Evolutionary conservation across 2,888 invertebrate species (phyloP).

Genomic region (Steinernema carpocapsae): DNA sequence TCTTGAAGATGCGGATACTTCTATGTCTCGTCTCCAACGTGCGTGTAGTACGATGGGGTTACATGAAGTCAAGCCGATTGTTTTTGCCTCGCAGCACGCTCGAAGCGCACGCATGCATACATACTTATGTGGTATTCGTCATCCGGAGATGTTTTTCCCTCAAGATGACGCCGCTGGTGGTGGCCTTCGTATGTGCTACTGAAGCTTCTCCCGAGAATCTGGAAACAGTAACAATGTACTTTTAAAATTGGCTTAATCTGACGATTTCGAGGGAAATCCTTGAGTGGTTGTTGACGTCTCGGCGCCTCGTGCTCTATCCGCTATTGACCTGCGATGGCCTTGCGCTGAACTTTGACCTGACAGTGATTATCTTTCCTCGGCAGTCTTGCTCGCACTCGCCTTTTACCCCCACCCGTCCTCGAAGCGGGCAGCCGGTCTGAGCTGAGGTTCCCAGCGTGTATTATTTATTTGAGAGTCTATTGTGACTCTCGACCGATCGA

Average conservation of each 20-base stretch:
- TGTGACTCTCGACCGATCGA: conserved; percentile 33
- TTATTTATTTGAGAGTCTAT: conserved; percentile 35
- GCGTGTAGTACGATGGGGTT: conserved; percentile 28
- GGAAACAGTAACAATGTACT: conserved; percentile 18
- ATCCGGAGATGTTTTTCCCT: conserved; percentile 28
- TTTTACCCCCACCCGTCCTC: conserved; percentile 23
- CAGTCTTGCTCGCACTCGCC: conserved; percentile 33
- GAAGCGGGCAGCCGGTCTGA: conserved; percentile 34
- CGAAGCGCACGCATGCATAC: conserved; percentile 33
- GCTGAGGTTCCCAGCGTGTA: conserved; percentile 33
- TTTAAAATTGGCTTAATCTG: conserved; percentile 24
- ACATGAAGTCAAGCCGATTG: conserved; percentile 28
- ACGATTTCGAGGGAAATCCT: conserved; percentile 28
- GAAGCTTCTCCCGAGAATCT: neutral
- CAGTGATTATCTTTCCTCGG: conserved; percentile 29
- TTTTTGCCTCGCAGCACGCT: conserved; percentile 26
- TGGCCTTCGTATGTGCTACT: neutral
- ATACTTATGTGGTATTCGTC: conserved; percentile 33
- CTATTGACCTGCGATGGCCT: conserved; percentile 31
- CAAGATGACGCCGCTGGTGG: conserved; percentile 18
- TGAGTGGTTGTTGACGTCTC: conserved; percentile 24
- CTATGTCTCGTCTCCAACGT: conserved; percentile 20
- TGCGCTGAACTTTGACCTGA: conserved; percentile 35
- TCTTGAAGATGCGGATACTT: conserved; percentile 29
- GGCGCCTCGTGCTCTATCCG: neutral